Evolutionary conservation across 1,140 invertebrate species (phyloP).

Genomic region (Drosophila baimaii): DNA sequence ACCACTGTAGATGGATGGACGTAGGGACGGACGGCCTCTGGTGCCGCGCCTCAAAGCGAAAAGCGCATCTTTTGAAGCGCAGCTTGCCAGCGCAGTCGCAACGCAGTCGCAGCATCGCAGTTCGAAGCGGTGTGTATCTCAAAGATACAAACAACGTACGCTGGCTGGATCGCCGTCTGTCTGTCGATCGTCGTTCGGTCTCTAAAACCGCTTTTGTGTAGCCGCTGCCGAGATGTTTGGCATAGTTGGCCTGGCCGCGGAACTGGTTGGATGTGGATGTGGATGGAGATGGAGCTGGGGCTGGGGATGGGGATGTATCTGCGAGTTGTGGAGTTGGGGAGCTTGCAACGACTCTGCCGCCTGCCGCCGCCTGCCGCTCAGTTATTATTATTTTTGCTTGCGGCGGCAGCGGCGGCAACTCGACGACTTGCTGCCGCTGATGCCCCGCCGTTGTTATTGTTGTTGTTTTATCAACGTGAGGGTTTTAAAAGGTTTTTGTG

Average conservation of each 20-base stretch:
- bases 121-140: slow-evolving; percentile 70
- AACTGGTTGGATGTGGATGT: slow-evolving; percentile 69
- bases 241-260: slow-evolving; percentile 76
- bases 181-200: slow-evolving; percentile 57
- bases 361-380: slow-evolving; percentile 62
- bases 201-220: slow-evolving; percentile 79
- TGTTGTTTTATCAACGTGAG: slow-evolving; percentile 75
- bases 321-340: slow-evolving; percentile 31
- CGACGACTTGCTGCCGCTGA: slow-evolving; percentile 50
- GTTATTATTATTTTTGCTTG: slow-evolving; percentile 82
- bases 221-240: slow-evolving; percentile 72
- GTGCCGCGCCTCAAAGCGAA: slow-evolving; percentile 74
- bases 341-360: slow-evolving; percentile 66
- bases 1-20: slow-evolving; percentile 65
- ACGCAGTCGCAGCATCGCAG: slow-evolving; percentile 39
- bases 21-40: slow-evolving; percentile 44
- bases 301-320: slow-evolving; percentile 27
- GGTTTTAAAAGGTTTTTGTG: slow-evolving; percentile 82
- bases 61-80: slow-evolving; percentile 82
- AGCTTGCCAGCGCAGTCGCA: slow-evolving; percentile 50
- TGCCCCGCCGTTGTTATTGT: slow-evolving; percentile 40
- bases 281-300: slow-evolving; percentile 28
- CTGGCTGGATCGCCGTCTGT: slow-evolving; percentile 34
- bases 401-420: slow-evolving; percentile 71
- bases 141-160: slow-evolving; percentile 75